Base-by-base conservation (phyloP, 2,888 invertebrate species). In the Augochlorella aurata region DNA sequence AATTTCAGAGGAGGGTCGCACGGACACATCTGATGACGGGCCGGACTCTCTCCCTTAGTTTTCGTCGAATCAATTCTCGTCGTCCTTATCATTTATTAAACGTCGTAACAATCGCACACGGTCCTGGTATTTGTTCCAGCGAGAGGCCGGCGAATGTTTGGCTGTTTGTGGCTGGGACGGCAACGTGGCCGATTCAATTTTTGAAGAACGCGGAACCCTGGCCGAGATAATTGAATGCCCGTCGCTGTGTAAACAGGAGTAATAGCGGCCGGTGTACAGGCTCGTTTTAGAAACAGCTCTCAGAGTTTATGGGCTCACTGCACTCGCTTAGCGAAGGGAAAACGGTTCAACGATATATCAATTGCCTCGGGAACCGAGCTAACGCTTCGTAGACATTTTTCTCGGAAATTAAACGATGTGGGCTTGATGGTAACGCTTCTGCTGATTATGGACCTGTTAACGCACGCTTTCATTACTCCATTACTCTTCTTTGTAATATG, bases 21-120 rank as follows among this genome's bases (percentile, higher is more conserved):
- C n/a, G 52, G 58, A 38, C 61, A 76, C 65, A 68, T 70, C 74
- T 44, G 66, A 86, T 54, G 74, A 49, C 18, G n/a, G 21, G n/a
- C 44, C 14, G 50, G 38, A 38, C 14, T 21, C 47, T 38, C 49
- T 3, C 21, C 24, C 45, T 50, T 38, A 24, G 18, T 54, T 74
- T 38, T 75, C 71, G 18, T 54, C 66, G 75, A 67, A 80, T 81
- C 80, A 72, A 75, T 80, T 75, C 67, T 63, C 74, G 67, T 44
- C 29, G 12, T 61, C n/a, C 61, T 67, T 68, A 52, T 68, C 70
- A 75, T 80, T 79, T 75, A 81, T 77, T 52, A 73, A 77, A 71
- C 63, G 81, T 81, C 76, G 52, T 72, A 71, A 76, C 49, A 21
- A 66, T 67, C 44, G 54, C 38, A 72, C 58, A 58, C 24, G 24